phyloP scores from a whole-genome alignment of 2,888 invertebrate genomes.

The Agonopterix heracliana region DNA sequence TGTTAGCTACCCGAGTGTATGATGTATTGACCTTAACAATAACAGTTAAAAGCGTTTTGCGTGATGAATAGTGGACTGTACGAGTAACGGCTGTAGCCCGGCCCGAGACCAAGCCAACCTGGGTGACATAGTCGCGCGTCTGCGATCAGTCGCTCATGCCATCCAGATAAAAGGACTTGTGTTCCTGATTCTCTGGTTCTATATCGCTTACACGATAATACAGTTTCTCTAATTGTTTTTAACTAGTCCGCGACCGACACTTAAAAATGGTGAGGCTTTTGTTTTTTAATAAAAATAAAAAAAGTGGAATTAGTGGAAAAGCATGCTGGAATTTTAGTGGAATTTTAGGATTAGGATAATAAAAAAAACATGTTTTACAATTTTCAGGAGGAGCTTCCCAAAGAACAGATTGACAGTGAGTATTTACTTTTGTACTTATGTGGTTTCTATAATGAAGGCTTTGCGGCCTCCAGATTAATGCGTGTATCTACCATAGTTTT shows the following conservation, averaged over 20 bases:
- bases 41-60: slow-evolving; percentile 54
- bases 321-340: not conserved
- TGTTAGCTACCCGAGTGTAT: slow-evolving; percentile 16
- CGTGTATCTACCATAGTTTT: too few species aligned
- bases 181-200: slow-evolving; percentile 56
- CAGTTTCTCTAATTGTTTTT: slow-evolving; percentile 33
- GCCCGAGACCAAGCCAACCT: slow-evolving; percentile 48
- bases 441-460: not conserved
- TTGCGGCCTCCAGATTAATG: too few species aligned
- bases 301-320: not conserved
- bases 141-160: slow-evolving; percentile 61
- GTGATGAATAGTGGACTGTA: slow-evolving; percentile 35
- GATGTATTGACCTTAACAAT: slow-evolving; percentile 51
- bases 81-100: slow-evolving; percentile 30
- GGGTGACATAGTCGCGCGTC: slow-evolving; percentile 55
- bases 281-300: slow-evolving; percentile 11
- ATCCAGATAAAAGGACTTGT: slow-evolving; percentile 67
- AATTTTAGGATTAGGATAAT: too few species aligned
- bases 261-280: slow-evolving; percentile 46
- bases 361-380: slow-evolving; percentile 10
- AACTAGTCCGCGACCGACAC: slow-evolving; percentile 2
- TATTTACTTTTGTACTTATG: slow-evolving; percentile 26
- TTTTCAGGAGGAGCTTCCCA: slow-evolving; percentile 84
- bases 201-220: slow-evolving; percentile 49
- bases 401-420: slow-evolving; percentile 87